Conservation (phyloP, 2,888 invertebrate genomes). For the Furcula furcula region DNA sequence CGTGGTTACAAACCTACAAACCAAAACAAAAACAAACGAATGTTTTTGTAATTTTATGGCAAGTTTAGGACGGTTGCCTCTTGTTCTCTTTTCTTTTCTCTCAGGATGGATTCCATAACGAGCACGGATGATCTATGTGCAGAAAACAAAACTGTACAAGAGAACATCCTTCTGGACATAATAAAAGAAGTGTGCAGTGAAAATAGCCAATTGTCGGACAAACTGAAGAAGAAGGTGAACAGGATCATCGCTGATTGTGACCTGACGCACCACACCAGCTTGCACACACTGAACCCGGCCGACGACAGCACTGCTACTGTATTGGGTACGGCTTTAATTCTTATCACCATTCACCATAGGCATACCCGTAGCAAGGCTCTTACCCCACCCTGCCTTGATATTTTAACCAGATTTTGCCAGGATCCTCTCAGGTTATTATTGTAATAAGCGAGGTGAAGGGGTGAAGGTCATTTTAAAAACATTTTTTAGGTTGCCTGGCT, state of each 20-base stretch:
- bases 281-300: conserved; percentile 63
- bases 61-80: neutral
- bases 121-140: conserved; percentile 42
- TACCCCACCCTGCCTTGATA: too few species aligned
- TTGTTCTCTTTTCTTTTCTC: neutral
- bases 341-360: too few species aligned
- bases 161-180: conserved; percentile 59
- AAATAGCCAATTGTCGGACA: conserved; percentile 44
- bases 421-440: too few species aligned
- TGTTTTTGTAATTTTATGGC: conserved; percentile 1
- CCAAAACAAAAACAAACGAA: too few species aligned
- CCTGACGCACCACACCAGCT: conserved; percentile 59
- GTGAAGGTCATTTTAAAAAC: too few species aligned
- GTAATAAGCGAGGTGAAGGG: too few species aligned
- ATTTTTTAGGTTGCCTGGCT: too few species aligned
- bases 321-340: conserved; percentile 55
- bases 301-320: conserved; percentile 68
- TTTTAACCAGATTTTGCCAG: too few species aligned
- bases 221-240: conserved; percentile 60
- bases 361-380: too few species aligned
- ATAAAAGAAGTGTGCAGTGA: conserved; percentile 62
- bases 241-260: conserved; percentile 68
- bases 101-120: conserved; percentile 56
- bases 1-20: too few species aligned
- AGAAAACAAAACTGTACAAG: conserved; percentile 49